Conservation (phyloP, 2,888 invertebrate species). For the Cephus pulcher region DNA sequence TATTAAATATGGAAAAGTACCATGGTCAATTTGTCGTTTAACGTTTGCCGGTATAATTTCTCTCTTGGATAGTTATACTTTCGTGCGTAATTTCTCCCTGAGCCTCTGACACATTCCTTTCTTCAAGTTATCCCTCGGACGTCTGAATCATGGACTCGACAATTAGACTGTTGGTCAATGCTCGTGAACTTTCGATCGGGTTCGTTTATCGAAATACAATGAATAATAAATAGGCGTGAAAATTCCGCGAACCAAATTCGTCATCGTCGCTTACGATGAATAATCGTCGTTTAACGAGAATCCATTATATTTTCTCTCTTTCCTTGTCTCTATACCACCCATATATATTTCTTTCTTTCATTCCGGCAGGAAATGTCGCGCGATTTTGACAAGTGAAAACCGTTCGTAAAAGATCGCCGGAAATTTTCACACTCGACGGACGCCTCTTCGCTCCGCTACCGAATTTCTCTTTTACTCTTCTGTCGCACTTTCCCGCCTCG, state of each 20-base stretch:
- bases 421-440: background rate
- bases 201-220: slow-evolving; percentile 4
- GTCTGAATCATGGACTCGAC: background rate
- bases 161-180: slow-evolving; percentile 40
- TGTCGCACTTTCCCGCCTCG: too few species aligned
- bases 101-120: slow-evolving; percentile 27
- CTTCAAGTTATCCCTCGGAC: slow-evolving; percentile 41
- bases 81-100: slow-evolving; percentile 39
- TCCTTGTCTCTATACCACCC: background rate
- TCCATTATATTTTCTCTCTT: background rate
- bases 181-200: slow-evolving; percentile 8
- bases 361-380: too few species aligned
- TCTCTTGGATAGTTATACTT: slow-evolving; percentile 27
- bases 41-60: background rate
- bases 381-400: too few species aligned
- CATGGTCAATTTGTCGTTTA: background rate
- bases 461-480: background rate
- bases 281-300: background rate
- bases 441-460: background rate
- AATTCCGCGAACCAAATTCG: background rate
- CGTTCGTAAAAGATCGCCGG: background rate
- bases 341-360: too few species aligned
- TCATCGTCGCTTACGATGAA: background rate
- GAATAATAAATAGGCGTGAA: background rate
- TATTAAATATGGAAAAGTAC: background rate